A percentile compares a stretch with the other conserved stretches of the same genome.
Conservation (phyloP, 2,797 vertebrate genomes). For the Enteromius fasciolatus region DNA sequence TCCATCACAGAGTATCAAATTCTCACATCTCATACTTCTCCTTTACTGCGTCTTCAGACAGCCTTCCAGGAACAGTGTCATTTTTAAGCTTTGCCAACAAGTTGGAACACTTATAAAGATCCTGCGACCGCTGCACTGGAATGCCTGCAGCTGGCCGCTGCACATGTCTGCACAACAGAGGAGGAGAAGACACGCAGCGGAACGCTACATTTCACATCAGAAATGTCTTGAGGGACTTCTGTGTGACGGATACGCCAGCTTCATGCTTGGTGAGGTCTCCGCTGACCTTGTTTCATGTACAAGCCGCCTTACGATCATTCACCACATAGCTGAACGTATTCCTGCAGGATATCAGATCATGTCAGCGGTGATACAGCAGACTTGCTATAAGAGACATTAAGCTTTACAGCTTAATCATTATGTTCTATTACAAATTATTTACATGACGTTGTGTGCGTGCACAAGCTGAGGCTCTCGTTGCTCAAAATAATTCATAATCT, state of each 20-base stretch:
- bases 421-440: slow-evolving; percentile 31
- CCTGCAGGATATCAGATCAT: slow-evolving; percentile 41
- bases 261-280: slow-evolving; percentile 37
- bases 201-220: slow-evolving; percentile 43
- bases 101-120: slow-evolving; percentile 42
- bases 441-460: neutral
- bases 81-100: slow-evolving; percentile 49
- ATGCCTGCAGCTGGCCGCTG: slow-evolving; percentile 47
- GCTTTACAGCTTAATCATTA: slow-evolving; percentile 1
- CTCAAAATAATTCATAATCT: neutral
- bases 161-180: slow-evolving; percentile 43
- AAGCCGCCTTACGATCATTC: slow-evolving; percentile 24
- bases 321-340: neutral
- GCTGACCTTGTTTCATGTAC: slow-evolving; percentile 34
- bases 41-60: slow-evolving; percentile 43
- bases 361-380: slow-evolving; percentile 18
- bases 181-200: slow-evolving; percentile 18
- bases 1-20: slow-evolving; percentile 45
- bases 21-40: slow-evolving; percentile 45
- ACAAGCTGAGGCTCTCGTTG: neutral
- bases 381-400: neutral
- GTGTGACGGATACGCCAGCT: slow-evolving; percentile 34
- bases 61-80: slow-evolving; percentile 47
- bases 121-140: slow-evolving; percentile 29
- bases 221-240: slow-evolving; percentile 43